phyloP scores from a whole-genome alignment of 2,113 vertebrate genomes.

The Centropus unirufus region DNA sequence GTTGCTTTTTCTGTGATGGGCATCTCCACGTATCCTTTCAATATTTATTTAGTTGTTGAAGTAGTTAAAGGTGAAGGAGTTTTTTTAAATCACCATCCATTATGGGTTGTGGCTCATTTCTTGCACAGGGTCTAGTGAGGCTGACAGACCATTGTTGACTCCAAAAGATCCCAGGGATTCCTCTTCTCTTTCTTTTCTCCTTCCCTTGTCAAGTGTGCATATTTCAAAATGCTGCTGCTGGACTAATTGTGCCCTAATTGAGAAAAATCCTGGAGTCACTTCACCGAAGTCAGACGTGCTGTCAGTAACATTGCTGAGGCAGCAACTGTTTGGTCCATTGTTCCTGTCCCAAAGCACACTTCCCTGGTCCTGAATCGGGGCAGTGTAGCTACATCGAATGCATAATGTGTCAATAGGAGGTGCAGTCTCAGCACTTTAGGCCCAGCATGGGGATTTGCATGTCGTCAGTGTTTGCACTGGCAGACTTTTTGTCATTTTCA shows the following conservation, averaged over 20 bases:
- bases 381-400: background rate
- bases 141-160: background rate
- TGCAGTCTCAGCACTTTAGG: background rate
- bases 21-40: background rate
- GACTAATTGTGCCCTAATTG: background rate
- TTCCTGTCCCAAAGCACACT: background rate
- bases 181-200: background rate
- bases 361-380: accelerated
- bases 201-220: background rate
- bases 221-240: background rate
- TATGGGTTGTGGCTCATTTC: background rate
- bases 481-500: background rate
- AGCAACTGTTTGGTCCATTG: background rate
- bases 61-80: background rate
- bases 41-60: background rate
- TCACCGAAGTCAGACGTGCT: background rate
- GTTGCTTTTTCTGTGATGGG: background rate
- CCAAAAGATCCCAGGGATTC: background rate
- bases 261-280: background rate
- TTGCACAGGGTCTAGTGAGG: background rate
- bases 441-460: background rate
- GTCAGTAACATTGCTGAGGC: background rate
- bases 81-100: background rate
- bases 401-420: background rate
- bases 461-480: background rate